These are phyloP conservation scores for Natrix natrix DNA, from an alignment of 2,797 vertebrate species.

Conservation along the genomic window DNA sequence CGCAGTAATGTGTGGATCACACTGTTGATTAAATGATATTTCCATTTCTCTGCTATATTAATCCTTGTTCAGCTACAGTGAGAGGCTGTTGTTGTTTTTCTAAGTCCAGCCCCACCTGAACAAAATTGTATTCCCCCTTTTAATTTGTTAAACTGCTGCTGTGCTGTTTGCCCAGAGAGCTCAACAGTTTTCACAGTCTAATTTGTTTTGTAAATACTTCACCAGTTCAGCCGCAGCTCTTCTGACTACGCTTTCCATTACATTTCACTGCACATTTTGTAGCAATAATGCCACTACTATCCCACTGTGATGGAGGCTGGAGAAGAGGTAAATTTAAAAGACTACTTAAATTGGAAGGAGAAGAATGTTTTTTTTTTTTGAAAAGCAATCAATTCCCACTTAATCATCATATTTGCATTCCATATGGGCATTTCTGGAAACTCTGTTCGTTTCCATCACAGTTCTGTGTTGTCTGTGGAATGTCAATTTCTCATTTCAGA, in stretches of 20 bases:
- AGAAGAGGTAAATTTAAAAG: neutral
- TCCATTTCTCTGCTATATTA: neutral
- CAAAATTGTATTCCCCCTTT: neutral
- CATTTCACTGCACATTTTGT: neutral
- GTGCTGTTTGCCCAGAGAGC: neutral
- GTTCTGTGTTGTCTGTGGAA: neutral
- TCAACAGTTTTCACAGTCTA: neutral
- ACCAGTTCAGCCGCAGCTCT: neutral
- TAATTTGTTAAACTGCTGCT: neutral
- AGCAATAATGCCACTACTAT: neutral
- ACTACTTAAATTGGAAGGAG: neutral
- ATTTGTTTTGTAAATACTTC: neutral
- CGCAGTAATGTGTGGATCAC: neutral
- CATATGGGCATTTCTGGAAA: conserved; percentile 4
- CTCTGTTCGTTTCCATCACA: neutral
- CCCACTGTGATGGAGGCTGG: neutral
- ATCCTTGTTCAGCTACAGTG: neutral
- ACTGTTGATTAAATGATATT: neutral
- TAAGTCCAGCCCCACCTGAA: neutral
- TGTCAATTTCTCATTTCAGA: neutral
- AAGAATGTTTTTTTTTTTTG: neutral
- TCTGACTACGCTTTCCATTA: neutral
- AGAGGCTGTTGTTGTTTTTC: neutral
- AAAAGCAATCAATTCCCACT: neutral
- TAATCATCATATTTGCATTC: conserved; percentile 15